Evolutionary conservation across 2,113 vertebrate genomes (phyloP), one percentile per base, ranked within the genome.

Genomic region (Pterocles orientalis): DNA sequence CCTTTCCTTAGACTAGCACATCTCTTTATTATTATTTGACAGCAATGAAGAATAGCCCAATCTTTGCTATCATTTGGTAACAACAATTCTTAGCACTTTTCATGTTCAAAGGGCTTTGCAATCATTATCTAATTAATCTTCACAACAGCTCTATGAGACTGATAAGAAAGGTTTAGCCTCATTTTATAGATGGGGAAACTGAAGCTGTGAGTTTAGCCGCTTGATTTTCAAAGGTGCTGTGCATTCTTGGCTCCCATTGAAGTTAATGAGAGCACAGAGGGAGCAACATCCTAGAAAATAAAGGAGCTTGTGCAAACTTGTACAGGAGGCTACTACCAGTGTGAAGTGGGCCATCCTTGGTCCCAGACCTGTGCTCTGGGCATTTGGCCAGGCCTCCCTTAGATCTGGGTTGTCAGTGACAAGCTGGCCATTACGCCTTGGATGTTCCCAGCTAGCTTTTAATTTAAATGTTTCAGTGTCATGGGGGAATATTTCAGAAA

Each of bases 81-180:
- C 88, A 97, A 97, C 95, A 97, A 97, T 95, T 94, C 92, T 97
- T 95, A 80, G 90, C 92, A 90, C 94, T 94, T 96, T 91, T 68
- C 31, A 4, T 94, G 84, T 96, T 96, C 95, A 95, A 96, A 96
- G 89, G 36, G 64, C 87, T 93, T 90, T 75, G 66, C 86, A 58
- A 86, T 97, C 95, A 96, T 97, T 96, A 97, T 97, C 95, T 97
- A 97, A 97, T 97, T 97, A 97, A 97, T 97, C 88, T 92, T 90
- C 95, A 95, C 84, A 92, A 91, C 92, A 77, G 92, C 79, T 94
- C 88, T 91, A 66, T 88, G 92, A 96, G 77, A 56, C 82, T 81
- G 89, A 56, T 94, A 92, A 95, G 94, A 93, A 96, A 96, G 88
- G 68, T 92, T 95, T 90, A 82, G 94, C 80, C 86, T 96, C 90